Evolutionary conservation across 2,888 invertebrate genomes (phyloP).

Genomic region (Adineta ricciae): DNA sequence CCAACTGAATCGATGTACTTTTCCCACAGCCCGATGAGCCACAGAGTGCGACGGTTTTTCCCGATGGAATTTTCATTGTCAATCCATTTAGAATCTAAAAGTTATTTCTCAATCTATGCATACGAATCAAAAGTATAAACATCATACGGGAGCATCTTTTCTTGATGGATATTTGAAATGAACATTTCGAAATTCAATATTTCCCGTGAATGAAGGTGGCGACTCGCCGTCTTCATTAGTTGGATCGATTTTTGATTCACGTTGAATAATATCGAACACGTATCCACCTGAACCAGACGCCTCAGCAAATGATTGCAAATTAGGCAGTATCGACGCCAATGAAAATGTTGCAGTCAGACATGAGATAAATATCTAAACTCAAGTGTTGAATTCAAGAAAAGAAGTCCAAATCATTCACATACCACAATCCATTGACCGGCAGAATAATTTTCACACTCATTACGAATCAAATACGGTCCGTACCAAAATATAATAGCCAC

Average conservation of each 20-base stretch:
- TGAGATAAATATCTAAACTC: not conserved
- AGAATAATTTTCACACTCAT: not conserved
- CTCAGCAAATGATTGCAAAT: constrained; percentile 52
- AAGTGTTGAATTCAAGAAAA: not conserved
- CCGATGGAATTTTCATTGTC: constrained; percentile 26
- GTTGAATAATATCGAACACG: constrained; percentile 53
- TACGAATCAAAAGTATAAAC: too few relatives aligned
- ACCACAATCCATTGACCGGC: not conserved
- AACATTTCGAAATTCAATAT: constrained; percentile 47
- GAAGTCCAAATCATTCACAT: not conserved
- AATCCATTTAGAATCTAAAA: constrained; percentile 49
- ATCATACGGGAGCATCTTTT: constrained; percentile 42
- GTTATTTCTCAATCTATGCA: too few relatives aligned
- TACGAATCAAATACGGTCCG: constrained; percentile 58
- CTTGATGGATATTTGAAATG: constrained; percentile 47
- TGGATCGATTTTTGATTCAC: constrained; percentile 36
- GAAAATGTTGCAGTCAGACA: constrained; percentile 43
- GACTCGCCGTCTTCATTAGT: constrained; percentile 22
- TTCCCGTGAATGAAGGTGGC: constrained; percentile 23
- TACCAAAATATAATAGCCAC: constrained; percentile 62
- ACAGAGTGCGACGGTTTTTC: constrained; percentile 24
- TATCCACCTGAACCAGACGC: constrained; percentile 57
- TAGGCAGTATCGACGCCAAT: constrained; percentile 45
- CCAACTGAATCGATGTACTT: constrained; percentile 14
- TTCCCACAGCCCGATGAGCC: constrained; percentile 32